phyloP scores from a whole-genome alignment of 2,888 invertebrate species.

The Oxystoma pomonae region DNA sequence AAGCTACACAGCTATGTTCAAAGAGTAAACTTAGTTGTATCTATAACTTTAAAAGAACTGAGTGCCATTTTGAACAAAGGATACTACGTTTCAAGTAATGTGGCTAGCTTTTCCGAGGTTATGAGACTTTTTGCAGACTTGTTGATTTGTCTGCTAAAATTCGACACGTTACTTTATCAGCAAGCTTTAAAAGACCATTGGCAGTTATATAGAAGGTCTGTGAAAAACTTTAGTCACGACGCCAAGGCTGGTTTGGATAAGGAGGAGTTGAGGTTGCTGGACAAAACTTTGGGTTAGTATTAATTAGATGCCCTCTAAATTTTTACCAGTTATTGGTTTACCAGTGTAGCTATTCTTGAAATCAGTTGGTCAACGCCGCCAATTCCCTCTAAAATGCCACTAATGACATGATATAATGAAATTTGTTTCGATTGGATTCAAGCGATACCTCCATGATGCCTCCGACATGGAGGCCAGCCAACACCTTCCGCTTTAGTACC shows the following conservation, averaged over 20 bases:
- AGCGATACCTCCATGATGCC: too few species aligned
- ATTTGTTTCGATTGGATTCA: too few species aligned
- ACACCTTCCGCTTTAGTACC: too few species aligned
- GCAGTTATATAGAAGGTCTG: constrained; percentile 70
- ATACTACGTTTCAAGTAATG: constrained; percentile 36
- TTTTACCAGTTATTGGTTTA: too few species aligned
- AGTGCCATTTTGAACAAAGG: constrained; percentile 61
- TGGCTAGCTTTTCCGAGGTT: constrained; percentile 43
- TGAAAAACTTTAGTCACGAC: constrained; percentile 65
- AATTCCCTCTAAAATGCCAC: too few species aligned
- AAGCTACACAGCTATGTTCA: constrained; percentile 63
- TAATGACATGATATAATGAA: too few species aligned
- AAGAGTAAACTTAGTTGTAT: constrained; percentile 67
- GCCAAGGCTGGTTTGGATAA: constrained; percentile 58
- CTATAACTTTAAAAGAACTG: constrained; percentile 70
- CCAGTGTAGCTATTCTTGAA: too few species aligned
- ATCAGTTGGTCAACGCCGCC: too few species aligned
- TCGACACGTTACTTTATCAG: constrained; percentile 63
- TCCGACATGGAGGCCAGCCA: too few species aligned
- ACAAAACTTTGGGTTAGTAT: constrained; percentile 66
- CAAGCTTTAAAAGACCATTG: constrained; percentile 64
- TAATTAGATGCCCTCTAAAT: too few species aligned
- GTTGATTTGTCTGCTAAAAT: constrained; percentile 59
- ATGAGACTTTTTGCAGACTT: constrained; percentile 61
- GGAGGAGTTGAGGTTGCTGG: constrained; percentile 63